Evolutionary conservation across 2,797 vertebrate genomes (phyloP).

Genomic region (Perdix hodgsoniae): DNA sequence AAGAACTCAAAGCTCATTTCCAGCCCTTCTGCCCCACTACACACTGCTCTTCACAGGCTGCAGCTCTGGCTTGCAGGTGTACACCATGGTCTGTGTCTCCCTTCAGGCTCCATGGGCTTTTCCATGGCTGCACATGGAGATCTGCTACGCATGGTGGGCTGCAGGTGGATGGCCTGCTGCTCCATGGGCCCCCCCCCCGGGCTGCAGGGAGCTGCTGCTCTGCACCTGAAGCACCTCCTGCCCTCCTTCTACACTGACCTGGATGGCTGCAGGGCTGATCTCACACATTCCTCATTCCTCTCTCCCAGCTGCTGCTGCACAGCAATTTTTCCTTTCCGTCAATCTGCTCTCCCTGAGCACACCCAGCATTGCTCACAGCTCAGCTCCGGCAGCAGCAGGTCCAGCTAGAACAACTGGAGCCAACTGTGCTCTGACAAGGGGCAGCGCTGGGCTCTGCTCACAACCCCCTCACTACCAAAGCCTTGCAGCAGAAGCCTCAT

Average conservation of each 20-base stretch:
- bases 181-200: too few species aligned
- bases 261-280: not conserved
- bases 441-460: not conserved
- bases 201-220: not conserved
- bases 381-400: not conserved
- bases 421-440: not conserved
- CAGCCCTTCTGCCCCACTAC: not conserved
- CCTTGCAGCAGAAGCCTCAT: not conserved
- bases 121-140: not conserved
- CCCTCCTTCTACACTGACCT: not conserved
- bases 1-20: not conserved
- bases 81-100: not conserved
- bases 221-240: not conserved
- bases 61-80: not conserved
- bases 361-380: not conserved
- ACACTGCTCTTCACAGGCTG: not conserved
- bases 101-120: not conserved
- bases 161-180: not conserved
- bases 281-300: not conserved
- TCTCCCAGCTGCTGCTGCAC: not conserved
- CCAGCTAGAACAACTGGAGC: not conserved
- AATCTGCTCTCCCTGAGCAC: not conserved
- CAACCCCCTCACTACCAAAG: not conserved
- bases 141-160: not conserved
- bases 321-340: not conserved